These are phyloP conservation scores for Archocentrus centrarchus DNA, from an alignment of 2,113 vertebrate genomes.

Conservation along the genomic window DNA sequence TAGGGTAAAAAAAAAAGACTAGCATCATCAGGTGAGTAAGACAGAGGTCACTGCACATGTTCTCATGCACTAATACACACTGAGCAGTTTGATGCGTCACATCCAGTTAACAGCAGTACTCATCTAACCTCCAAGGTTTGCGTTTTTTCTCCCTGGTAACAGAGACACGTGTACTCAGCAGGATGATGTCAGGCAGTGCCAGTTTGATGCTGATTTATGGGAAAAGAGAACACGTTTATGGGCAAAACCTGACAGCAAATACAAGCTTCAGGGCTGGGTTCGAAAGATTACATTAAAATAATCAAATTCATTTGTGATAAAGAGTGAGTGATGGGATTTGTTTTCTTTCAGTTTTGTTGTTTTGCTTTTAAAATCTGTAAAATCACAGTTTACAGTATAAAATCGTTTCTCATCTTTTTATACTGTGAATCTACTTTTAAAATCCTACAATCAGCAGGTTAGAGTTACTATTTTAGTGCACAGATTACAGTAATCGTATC, in stretches of 20 bases:
- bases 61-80: constrained; percentile 33
- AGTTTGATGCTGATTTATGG: constrained; percentile 45
- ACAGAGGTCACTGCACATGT: constrained; percentile 9
- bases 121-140: constrained; percentile 53
- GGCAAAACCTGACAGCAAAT: constrained; percentile 1
- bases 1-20: background rate
- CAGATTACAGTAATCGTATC: constrained; percentile 37
- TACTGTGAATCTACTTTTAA: constrained; percentile 3
- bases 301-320: background rate
- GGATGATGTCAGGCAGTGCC: constrained; percentile 52
- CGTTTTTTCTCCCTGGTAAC: constrained; percentile 66
- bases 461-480: constrained; percentile 8
- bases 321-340: background rate
- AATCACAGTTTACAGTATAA: background rate
- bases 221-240: constrained; percentile 11
- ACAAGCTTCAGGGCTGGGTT: background rate
- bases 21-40: background rate
- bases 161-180: constrained; percentile 32
- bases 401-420: constrained; percentile 1
- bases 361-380: background rate
- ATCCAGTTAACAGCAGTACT: constrained; percentile 54
- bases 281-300: background rate
- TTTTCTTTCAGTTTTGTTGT: background rate
- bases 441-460: constrained; percentile 13
- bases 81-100: constrained; percentile 60